Percentiles rank a stretch among this genome's conserved stretches.
Evolutionary conservation across 1,140 invertebrate species (phyloP).

Genomic region (Orussus abietinus): DNA sequence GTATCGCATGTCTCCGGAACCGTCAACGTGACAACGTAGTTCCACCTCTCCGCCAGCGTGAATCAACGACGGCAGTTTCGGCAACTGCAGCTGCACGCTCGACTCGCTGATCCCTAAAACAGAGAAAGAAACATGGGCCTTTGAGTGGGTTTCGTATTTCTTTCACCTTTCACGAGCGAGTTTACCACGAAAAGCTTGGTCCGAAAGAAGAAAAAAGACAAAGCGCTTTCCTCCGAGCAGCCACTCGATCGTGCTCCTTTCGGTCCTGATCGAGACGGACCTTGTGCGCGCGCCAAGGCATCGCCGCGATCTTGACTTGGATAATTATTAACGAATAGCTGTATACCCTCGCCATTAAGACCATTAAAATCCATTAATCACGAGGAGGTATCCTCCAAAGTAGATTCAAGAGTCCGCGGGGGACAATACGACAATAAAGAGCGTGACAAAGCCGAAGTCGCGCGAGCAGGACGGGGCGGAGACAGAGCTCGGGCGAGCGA

Average conservation of each 20-base stretch:
- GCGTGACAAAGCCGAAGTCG: conserved; percentile 23
- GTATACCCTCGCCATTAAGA: conserved; percentile 22
- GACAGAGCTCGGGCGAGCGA: conserved; percentile 1
- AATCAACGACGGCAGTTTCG: conserved; percentile 56
- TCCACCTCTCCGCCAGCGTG: conserved; percentile 60
- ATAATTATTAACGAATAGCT: no score
- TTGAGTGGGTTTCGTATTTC: no score
- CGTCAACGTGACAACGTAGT: conserved; percentile 71
- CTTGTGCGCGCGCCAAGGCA: conserved; percentile 16
- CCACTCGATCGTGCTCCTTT: no score
- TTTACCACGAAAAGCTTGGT: no score
- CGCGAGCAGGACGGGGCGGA: no score
- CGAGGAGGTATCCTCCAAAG: conserved; percentile 22
- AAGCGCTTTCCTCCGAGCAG: no score
- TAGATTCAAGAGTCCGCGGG: conserved; percentile 1
- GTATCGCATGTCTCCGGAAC: conserved; percentile 66
- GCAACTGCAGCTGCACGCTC: conserved; percentile 62
- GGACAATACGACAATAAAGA: conserved; percentile 27
- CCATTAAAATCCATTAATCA: conserved; percentile 31
- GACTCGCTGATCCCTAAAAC: conserved; percentile 68
- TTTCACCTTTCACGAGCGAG: no score
- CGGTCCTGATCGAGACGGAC: no score
- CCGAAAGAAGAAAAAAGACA: conserved; percentile 14
- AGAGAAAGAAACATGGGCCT: conserved; percentile 18
- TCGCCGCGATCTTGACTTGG: no score